These are phyloP conservation scores for Chunga burmeisteri DNA, from an alignment of 2,113 vertebrate species.

Conservation along the genomic window DNA sequence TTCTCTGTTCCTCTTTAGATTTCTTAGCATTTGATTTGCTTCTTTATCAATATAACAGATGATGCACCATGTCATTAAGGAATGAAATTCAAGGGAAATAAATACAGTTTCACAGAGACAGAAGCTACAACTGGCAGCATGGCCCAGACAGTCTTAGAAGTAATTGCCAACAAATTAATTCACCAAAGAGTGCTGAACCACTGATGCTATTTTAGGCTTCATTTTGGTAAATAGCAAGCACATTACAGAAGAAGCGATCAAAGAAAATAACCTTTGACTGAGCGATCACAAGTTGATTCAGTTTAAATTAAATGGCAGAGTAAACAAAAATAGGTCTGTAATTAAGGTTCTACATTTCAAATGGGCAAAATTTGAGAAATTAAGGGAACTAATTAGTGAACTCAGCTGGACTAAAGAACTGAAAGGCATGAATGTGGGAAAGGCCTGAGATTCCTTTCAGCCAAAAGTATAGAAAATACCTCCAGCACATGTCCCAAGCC, in stretches of 20 bases:
- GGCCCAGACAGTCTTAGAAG: constrained; percentile 15
- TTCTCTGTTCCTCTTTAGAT: neutral
- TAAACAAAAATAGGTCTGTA: constrained; percentile 56
- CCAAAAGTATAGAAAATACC: neutral
- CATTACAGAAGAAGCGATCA: constrained; percentile 20
- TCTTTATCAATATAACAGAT: neutral
- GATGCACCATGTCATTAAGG: neutral
- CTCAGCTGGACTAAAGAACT: constrained; percentile 5
- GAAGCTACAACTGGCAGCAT: neutral
- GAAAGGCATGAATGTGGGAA: neutral
- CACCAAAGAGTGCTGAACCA: constrained; percentile 32
- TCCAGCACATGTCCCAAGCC: neutral
- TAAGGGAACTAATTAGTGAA: constrained; percentile 28
- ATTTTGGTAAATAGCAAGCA: constrained; percentile 12
- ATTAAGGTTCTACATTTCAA: constrained; percentile 38
- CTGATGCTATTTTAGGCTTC: constrained; percentile 48
- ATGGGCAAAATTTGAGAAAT: constrained; percentile 16
- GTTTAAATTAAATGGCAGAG: constrained; percentile 42
- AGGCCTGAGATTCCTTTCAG: neutral
- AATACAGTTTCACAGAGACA: neutral
- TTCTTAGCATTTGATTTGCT: neutral
- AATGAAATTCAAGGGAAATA: constrained; percentile 29
- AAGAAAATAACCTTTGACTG: constrained; percentile 61
- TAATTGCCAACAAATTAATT: constrained; percentile 61
- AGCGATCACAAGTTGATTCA: constrained; percentile 34